A percentile compares a stretch with the other conserved stretches of the same genome.
These are phyloP conservation scores for Tragelaphus buxtoni DNA, from an alignment of 2,113 vertebrate species.

Conservation along the genomic window DNA sequence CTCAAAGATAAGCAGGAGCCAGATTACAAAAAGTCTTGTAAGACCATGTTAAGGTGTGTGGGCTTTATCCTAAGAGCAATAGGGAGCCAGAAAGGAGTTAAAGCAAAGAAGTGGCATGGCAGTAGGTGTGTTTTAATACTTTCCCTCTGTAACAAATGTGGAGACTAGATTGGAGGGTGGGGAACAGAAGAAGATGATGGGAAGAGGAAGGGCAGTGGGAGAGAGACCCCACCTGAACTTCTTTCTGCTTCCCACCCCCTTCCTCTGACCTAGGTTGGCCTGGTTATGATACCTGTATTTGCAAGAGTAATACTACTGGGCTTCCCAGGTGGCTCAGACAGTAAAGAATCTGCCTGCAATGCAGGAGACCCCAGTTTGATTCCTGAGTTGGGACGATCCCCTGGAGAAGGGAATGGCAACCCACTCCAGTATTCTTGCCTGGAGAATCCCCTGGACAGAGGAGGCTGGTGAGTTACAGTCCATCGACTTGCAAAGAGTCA, in stretches of 20 bases:
- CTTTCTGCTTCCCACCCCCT: too few species aligned
- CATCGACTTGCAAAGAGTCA: not conserved
- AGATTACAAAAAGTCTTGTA: not conserved
- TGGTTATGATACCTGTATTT: not conserved
- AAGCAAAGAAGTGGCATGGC: not conserved
- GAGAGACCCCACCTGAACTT: not conserved
- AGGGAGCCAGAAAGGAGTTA: not conserved
- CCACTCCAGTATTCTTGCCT: not conserved
- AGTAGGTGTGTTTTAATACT: not conserved
- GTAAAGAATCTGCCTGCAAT: not conserved
- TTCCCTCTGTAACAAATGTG: not conserved
- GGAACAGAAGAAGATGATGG: not conserved
- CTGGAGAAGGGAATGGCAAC: not conserved
- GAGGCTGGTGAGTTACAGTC: not conserved
- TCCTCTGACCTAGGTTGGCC: not conserved
- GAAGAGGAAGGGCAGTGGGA: not conserved
- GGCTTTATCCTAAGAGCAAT: not conserved
- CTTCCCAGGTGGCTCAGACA: not conserved
- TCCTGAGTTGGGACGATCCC: not conserved
- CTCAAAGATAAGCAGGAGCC: not conserved
- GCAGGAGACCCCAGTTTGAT: not conserved
- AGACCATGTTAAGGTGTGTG: not conserved
- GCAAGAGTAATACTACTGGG: not conserved
- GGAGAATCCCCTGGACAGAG: not conserved
- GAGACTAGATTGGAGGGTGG: not conserved